Conservation (phyloP, 1,140 invertebrate genomes). For the Drosophila mojavensis region DNA sequence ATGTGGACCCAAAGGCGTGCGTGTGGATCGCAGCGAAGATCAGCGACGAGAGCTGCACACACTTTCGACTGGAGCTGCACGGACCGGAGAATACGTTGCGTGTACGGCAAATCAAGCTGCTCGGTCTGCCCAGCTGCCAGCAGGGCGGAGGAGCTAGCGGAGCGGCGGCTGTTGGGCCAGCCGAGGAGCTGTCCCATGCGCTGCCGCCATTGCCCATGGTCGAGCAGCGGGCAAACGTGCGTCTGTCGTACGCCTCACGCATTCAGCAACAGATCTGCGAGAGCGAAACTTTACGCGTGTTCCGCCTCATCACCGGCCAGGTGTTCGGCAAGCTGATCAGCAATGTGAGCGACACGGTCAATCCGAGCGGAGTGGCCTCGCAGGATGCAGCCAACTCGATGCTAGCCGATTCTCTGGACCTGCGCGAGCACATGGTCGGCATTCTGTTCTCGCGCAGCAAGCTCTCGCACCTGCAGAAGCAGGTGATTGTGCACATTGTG, state of each 20-base stretch:
- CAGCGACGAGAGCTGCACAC: conserved; percentile 83
- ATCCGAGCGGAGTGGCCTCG: conserved; percentile 33
- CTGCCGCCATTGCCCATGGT: conserved; percentile 17
- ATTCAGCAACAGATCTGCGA: conserved; percentile 95
- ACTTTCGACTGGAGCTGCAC: conserved; percentile 92
- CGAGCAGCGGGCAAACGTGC: conserved; percentile 51
- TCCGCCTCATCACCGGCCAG: conserved; percentile 94
- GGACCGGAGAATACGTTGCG: conserved; percentile 95
- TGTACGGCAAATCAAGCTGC: conserved; percentile 90
- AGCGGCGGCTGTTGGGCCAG: not conserved
- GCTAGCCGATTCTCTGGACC: conserved; percentile 86
- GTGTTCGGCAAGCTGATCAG: conserved; percentile 95
- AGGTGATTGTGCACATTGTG: conserved; percentile 97
- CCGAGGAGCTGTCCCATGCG: conserved; percentile 38
- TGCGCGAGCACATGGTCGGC: conserved; percentile 98
- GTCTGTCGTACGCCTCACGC: conserved; percentile 81
- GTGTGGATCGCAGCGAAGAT: conserved; percentile 95
- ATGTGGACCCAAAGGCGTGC: conserved; percentile 91
- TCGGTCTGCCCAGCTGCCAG: conserved; percentile 63
- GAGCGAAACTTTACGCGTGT: conserved; percentile 95
- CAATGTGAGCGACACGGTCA: conserved; percentile 84
- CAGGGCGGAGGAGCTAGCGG: not conserved
- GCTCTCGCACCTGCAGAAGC: conserved; percentile 96
- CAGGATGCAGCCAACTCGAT: conserved; percentile 53
- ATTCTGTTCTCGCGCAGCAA: conserved; percentile 97